phyloP scores from a whole-genome alignment of 2,797 vertebrate species.

The Artibeus jamaicensis region DNA sequence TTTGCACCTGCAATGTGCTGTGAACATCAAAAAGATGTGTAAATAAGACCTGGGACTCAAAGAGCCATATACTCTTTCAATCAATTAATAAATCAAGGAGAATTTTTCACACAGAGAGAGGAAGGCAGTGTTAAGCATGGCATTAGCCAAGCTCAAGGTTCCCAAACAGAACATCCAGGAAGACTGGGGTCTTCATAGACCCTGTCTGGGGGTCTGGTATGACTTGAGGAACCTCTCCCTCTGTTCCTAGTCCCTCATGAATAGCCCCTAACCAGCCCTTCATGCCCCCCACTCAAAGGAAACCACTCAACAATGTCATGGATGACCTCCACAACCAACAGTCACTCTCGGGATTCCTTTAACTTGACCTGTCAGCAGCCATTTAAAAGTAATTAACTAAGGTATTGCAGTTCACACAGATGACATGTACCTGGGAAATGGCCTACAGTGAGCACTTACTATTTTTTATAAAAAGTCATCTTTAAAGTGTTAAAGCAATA shows the following conservation, averaged over 20 bases:
- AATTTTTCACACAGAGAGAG: neutral
- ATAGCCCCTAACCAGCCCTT: neutral
- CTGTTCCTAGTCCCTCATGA: neutral
- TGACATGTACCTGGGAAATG: neutral
- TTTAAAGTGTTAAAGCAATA: neutral
- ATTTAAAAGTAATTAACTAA: neutral
- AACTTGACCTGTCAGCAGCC: neutral
- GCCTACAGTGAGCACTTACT: neutral
- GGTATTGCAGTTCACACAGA: neutral
- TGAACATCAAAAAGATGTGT: neutral
- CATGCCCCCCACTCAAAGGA: neutral
- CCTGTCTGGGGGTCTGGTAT: neutral
- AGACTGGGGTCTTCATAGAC: neutral
- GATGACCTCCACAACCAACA: neutral
- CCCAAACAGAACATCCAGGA: neutral
- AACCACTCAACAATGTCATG: neutral
- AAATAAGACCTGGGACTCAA: neutral
- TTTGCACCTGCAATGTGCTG: neutral
- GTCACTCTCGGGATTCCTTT: neutral
- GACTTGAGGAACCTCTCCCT: neutral
- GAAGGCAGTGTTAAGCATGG: neutral
- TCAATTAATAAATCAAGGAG: neutral
- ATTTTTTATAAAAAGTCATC: constrained; percentile 18
- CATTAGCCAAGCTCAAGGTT: neutral
- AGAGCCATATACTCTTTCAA: neutral